These are phyloP conservation scores for Drosophila arizonae DNA, from an alignment of 1,140 invertebrate species.

Conservation along the genomic window DNA sequence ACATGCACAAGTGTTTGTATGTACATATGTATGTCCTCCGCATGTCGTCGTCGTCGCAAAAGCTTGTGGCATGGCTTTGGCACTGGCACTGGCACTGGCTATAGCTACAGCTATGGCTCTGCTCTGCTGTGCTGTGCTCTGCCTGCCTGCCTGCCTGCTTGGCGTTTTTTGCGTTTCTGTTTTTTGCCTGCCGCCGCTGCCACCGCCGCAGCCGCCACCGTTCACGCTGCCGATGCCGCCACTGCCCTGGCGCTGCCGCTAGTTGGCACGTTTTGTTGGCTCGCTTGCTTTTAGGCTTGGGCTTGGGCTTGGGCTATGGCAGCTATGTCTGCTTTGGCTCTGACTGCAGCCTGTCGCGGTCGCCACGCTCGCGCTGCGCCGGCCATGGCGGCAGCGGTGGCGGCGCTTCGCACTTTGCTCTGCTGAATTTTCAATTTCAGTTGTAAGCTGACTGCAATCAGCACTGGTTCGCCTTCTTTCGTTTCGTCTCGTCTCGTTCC, in stretches of 20 bases:
- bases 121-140: slow-evolving; percentile 35
- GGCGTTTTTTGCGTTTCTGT: slow-evolving; percentile 80
- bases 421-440: slow-evolving; percentile 83
- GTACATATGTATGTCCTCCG: slow-evolving; percentile 45
- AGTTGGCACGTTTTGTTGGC: slow-evolving; percentile 78
- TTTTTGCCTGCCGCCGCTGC: slow-evolving; percentile 65
- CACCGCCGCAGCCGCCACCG: slow-evolving; percentile 49
- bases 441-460: slow-evolving; percentile 83
- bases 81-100: slow-evolving; percentile 41
- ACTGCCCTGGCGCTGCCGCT: slow-evolving; percentile 54
- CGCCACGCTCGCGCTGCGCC: slow-evolving; percentile 49
- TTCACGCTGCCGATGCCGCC: slow-evolving; percentile 47
- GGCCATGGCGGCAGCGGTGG: slow-evolving; percentile 42
- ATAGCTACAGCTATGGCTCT: slow-evolving; percentile 35
- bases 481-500: slow-evolving; percentile 39
- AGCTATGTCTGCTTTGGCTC: slow-evolving; percentile 50
- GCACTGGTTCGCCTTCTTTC: slow-evolving; percentile 76
- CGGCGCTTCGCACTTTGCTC: slow-evolving; percentile 81
- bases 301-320: slow-evolving; percentile 55
- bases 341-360: slow-evolving; percentile 66
- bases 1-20: slow-evolving; percentile 22
- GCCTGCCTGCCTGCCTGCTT: slow-evolving; percentile 70
- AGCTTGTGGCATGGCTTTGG: slow-evolving; percentile 77
- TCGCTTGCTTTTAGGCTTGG: slow-evolving; percentile 67
- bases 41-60: slow-evolving; percentile 70